phyloP scores from a whole-genome alignment of 2,888 invertebrate species.

The Pristionchus maxplancki region DNA sequence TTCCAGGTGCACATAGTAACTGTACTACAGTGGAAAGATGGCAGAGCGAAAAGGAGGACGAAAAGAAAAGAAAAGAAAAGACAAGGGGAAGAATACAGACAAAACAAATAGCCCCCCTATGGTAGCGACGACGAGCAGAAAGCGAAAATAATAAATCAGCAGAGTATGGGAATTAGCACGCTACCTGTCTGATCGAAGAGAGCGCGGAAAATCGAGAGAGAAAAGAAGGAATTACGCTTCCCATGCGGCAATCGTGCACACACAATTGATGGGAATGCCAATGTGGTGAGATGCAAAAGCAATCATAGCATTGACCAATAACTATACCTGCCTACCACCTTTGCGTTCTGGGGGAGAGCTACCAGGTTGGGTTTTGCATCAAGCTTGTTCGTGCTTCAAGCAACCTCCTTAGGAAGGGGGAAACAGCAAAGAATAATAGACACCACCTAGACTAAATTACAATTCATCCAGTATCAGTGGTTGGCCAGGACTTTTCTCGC shows the following conservation, averaged over 20 bases:
- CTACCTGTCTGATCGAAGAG: neutral
- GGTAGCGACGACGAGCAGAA: neutral
- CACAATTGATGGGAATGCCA: conserved; percentile 15
- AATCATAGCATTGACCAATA: neutral
- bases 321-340: neutral
- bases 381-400: too few species aligned
- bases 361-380: too few species aligned
- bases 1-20: neutral
- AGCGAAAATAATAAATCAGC: conserved; percentile 22
- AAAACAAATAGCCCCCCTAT: neutral
- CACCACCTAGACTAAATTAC: too few species aligned
- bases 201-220: neutral
- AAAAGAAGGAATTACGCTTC: neutral
- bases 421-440: too few species aligned
- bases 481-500: too few species aligned
- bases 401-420: too few species aligned
- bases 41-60: neutral
- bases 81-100: neutral
- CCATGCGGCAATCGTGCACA: neutral
- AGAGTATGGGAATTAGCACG: neutral
- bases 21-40: neutral
- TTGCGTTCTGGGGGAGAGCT: too few species aligned
- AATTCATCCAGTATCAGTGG: too few species aligned
- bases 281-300: neutral
- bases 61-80: neutral